These are phyloP conservation scores for Sigmodon hispidus DNA, from an alignment of 2,113 vertebrate genomes.

Conservation along the genomic window DNA sequence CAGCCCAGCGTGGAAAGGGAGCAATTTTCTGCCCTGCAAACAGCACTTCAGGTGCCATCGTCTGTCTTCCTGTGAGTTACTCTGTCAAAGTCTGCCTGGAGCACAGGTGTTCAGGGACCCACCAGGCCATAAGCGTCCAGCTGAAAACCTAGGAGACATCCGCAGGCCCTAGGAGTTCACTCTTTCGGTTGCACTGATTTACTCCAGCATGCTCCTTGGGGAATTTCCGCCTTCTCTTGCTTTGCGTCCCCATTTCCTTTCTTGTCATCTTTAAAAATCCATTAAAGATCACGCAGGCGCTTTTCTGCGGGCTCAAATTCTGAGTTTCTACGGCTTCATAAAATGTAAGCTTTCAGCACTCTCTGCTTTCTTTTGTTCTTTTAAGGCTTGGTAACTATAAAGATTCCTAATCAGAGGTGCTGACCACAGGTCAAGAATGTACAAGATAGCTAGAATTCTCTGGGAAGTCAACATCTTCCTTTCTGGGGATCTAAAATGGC, in stretches of 20 bases:
- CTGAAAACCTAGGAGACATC: conserved; percentile 91
- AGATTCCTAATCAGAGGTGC: conserved; percentile 83
- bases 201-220: conserved; percentile 95
- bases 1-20: conserved; percentile 92
- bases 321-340: conserved; percentile 82
- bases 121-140: conserved; percentile 91
- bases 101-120: conserved; percentile 91
- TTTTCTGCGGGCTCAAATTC: conserved; percentile 86
- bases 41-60: conserved; percentile 94
- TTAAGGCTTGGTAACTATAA: conserved; percentile 70
- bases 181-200: conserved; percentile 93
- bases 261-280: conserved; percentile 93
- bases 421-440: conserved; percentile 76
- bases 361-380: conserved; percentile 74
- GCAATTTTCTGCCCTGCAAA: conserved; percentile 97
- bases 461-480: conserved; percentile 71
- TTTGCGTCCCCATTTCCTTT: conserved; percentile 90
- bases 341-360: conserved; percentile 78
- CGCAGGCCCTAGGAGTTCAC: conserved; percentile 92
- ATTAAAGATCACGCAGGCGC: conserved; percentile 89
- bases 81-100: conserved; percentile 93
- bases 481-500: conserved; percentile 75
- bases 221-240: conserved; percentile 90
- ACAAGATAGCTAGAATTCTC: conserved; percentile 60
- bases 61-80: conserved; percentile 94